phyloP scores from a whole-genome alignment of 2,888 invertebrate genomes.

The Tenthredo scrophulariae region DNA sequence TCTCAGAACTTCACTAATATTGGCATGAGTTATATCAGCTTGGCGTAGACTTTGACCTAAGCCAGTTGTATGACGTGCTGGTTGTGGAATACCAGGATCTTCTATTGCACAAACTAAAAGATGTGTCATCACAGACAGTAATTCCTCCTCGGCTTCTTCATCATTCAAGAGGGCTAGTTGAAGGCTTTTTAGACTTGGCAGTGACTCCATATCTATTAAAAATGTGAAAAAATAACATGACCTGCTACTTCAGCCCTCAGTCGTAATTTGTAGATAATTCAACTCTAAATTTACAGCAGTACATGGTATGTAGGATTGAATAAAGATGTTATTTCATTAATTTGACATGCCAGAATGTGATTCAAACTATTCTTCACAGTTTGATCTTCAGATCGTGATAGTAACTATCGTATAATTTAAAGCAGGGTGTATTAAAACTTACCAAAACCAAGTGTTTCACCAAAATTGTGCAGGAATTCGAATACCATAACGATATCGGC shows the following conservation, averaged over 20 bases:
- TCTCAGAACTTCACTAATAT: constrained; percentile 94
- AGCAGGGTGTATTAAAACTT: constrained; percentile 72
- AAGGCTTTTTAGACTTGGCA: constrained; percentile 92
- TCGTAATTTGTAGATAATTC: neutral
- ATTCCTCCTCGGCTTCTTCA: constrained; percentile 90
- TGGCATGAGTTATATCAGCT: constrained; percentile 94
- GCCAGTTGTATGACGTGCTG: constrained; percentile 92
- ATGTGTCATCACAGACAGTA: constrained; percentile 93
- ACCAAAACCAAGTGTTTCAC: constrained; percentile 96
- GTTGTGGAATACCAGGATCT: constrained; percentile 95
- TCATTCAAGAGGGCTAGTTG: constrained; percentile 92
- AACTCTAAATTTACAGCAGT: neutral
- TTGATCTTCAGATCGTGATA: neutral
- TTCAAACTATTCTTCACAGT: neutral
- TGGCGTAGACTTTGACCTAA: constrained; percentile 93
- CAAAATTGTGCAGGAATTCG: constrained; percentile 98
- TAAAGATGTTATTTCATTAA: constrained; percentile 37
- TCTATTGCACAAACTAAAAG: constrained; percentile 95
- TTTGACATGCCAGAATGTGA: neutral
- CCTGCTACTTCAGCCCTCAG: neutral
- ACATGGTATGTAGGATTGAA: constrained; percentile 6
- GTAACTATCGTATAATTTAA: constrained; percentile 10
- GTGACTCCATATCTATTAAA: constrained; percentile 87
- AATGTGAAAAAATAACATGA: neutral
- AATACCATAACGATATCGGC: constrained; percentile 96